Conservation (phyloP, 2,797 vertebrate species). For the Pygocentrus nattereri region DNA sequence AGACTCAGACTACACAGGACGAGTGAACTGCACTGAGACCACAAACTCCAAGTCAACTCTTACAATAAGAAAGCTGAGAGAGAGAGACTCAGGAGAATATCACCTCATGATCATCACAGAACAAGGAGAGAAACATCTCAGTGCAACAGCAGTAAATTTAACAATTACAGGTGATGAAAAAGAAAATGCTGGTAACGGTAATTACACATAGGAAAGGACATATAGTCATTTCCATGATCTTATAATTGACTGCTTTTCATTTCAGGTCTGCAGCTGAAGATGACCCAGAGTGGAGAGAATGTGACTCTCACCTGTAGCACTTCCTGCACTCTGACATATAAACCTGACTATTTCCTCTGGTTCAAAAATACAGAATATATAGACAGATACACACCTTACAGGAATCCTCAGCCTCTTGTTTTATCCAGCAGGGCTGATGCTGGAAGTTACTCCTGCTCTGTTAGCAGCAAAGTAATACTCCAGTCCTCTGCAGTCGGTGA, state of each 20-base stretch:
- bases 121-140: constrained; percentile 38
- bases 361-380: constrained; percentile 21
- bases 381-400: rapidly evolving
- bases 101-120: constrained; percentile 40
- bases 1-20: constrained; percentile 48
- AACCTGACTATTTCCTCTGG: background rate
- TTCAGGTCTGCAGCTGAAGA: constrained; percentile 45
- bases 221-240: background rate
- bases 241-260: too few relatives aligned
- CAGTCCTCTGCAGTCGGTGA: too few relatives aligned
- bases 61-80: constrained; percentile 51
- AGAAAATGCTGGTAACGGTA: too few relatives aligned
- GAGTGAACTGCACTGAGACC: constrained; percentile 4
- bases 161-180: constrained; percentile 49
- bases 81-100: constrained; percentile 51
- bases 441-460: too few relatives aligned
- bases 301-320: constrained; percentile 19
- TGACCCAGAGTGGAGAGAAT: too few relatives aligned
- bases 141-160: constrained; percentile 31
- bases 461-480: too few relatives aligned
- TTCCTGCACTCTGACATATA: constrained; percentile 20
- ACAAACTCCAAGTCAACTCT: background rate
- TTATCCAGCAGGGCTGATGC: too few relatives aligned
- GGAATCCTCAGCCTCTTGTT: rapidly evolving
- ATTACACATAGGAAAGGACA: too few relatives aligned